Conservation (phyloP, 2,797 vertebrate species). For the Gadopsis marmoratus region DNA sequence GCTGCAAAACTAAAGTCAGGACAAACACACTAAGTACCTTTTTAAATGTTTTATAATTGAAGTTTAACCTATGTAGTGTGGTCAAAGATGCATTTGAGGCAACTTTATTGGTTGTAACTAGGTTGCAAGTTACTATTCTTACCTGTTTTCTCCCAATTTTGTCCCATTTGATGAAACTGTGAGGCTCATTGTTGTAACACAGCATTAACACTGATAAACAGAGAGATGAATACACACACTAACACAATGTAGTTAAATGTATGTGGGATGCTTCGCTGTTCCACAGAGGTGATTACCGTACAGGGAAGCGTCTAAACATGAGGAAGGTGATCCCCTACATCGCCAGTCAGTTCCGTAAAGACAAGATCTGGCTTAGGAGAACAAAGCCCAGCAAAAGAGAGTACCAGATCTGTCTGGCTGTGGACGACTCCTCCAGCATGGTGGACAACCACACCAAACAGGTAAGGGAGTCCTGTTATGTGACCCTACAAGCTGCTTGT, state of each 20-base stretch:
- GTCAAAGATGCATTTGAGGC: not conserved
- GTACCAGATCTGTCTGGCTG: constrained; percentile 97
- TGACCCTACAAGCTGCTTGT: not conserved
- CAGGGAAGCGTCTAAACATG: constrained; percentile 97
- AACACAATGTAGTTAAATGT: not conserved
- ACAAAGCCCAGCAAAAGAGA: constrained; percentile 97
- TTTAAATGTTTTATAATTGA: not conserved
- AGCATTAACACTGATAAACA: not conserved
- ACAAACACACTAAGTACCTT: not conserved
- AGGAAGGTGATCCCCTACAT: constrained; percentile 98
- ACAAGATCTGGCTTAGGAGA: constrained; percentile 98
- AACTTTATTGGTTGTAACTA: no score
- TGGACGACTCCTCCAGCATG: constrained; percentile 99
- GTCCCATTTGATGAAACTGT: not conserved
- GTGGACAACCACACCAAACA: constrained; percentile 98
- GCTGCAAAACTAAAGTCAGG: constrained; percentile 95
- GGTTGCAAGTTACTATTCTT: not conserved
- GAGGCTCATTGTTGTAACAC: not conserved
- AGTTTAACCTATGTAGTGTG: not conserved
- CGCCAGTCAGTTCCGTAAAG: constrained; percentile 98
- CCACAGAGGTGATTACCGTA: constrained; percentile 95
- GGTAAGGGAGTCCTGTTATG: constrained; percentile 74
- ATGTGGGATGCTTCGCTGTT: not conserved
- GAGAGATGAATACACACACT: not conserved
- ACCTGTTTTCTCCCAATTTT: not conserved